A percentile compares a stretch with the other conserved stretches of the same genome.
Evolutionary conservation across 1,140 invertebrate species (phyloP).

Genomic region (Paraescarpia echinospica): DNA sequence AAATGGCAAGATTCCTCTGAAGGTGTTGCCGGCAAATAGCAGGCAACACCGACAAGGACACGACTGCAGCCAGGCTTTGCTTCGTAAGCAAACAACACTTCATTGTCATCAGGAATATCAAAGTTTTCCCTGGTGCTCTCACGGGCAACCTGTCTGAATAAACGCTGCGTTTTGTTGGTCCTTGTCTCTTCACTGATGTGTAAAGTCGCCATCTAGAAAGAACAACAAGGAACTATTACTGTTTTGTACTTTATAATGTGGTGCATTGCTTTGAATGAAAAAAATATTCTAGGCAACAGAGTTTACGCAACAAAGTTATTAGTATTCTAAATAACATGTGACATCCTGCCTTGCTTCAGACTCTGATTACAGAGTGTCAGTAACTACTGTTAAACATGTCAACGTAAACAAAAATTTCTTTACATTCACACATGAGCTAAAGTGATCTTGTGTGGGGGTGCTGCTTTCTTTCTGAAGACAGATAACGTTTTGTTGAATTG

Average conservation of each 20-base stretch:
- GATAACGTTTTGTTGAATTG: no score
- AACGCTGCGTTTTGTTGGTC: conserved; percentile 28
- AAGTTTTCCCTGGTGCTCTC: conserved; percentile 38
- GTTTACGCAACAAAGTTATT: no score
- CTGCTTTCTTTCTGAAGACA: no score
- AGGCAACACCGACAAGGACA: conserved; percentile 30
- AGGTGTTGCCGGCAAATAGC: conserved; percentile 33
- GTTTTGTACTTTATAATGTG: neutral
- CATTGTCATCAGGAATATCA: conserved; percentile 40
- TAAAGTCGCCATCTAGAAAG: conserved; percentile 29
- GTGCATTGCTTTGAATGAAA: neutral
- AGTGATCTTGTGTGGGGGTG: no score
- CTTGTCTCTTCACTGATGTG: conserved; percentile 28
- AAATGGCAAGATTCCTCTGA: conserved; percentile 36
- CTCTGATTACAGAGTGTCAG: no score
- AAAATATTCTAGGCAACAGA: neutral
- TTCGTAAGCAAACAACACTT: conserved; percentile 37
- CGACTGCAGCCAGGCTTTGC: neutral
- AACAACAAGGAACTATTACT: conserved; percentile 11
- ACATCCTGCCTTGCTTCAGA: no score
- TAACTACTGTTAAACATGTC: no score
- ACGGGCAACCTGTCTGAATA: conserved; percentile 38
- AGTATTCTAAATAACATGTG: no score
- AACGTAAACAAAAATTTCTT: no score
- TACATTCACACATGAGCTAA: no score